Conservation (phyloP, 2,888 invertebrate species). For the Leptinotarsa peninsularis region DNA sequence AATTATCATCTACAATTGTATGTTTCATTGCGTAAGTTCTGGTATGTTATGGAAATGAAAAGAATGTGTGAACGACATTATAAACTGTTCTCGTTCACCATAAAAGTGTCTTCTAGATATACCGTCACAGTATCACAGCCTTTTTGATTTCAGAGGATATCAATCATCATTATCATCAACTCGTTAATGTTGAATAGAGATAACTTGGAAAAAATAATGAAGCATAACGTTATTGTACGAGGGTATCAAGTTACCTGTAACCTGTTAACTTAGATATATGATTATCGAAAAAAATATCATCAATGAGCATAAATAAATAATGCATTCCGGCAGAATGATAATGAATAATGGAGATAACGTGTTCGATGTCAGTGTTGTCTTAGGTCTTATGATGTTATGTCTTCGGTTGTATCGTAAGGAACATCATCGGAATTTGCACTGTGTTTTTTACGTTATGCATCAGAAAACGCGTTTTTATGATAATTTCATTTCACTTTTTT, state of each 20-base stretch:
- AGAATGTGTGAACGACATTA: not conserved
- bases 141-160: not conserved
- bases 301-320: constrained; percentile 4
- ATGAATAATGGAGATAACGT: constrained; percentile 7
- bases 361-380: constrained; percentile 10
- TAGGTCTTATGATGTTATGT: constrained; percentile 4
- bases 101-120: not conserved
- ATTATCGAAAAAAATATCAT: constrained; percentile 14
- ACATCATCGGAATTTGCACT: not conserved
- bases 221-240: constrained; percentile 14
- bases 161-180: constrained; percentile 19
- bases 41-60: not conserved
- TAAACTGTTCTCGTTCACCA: not conserved
- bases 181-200: constrained; percentile 3
- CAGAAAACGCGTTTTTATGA: too few species aligned
- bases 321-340: constrained; percentile 7
- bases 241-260: constrained; percentile 12
- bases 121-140: not conserved
- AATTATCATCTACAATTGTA: not conserved
- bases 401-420: not conserved
- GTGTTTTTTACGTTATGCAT: too few species aligned
- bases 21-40: not conserved
- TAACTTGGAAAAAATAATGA: constrained; percentile 19
- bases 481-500: too few species aligned
- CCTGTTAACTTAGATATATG: constrained; percentile 16